Evolutionary conservation across 2,888 invertebrate species (phyloP).

Genomic region (Ptychoptera contaminata): DNA sequence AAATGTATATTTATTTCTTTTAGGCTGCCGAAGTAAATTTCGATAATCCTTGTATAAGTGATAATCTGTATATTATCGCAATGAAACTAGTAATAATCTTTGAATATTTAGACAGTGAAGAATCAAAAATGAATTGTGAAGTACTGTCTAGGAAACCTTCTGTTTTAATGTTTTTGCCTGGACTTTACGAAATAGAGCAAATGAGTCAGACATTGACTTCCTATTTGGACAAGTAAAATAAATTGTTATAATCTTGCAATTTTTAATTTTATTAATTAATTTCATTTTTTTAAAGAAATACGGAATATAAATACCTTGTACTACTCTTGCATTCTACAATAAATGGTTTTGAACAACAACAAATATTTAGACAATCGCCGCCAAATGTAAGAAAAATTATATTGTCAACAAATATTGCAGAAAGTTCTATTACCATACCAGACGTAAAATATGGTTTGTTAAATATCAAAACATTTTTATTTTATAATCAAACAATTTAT

Average conservation of each 20-base stretch:
- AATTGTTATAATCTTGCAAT: not conserved
- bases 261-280: not conserved
- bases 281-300: not conserved
- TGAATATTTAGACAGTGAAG: slow-evolving; percentile 30
- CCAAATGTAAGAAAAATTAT: slow-evolving; percentile 56
- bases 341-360: slow-evolving; percentile 58
- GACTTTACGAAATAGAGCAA: slow-evolving; percentile 69
- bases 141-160: slow-evolving; percentile 34
- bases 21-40: slow-evolving; percentile 34
- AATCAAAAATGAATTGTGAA: slow-evolving; percentile 19
- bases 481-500: not conserved
- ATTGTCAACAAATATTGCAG: slow-evolving; percentile 80
- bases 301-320: not conserved
- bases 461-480: not conserved
- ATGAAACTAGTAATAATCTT: slow-evolving; percentile 42
- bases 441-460: slow-evolving; percentile 53
- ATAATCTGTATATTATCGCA: slow-evolving; percentile 44
- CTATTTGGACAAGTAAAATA: slow-evolving; percentile 7
- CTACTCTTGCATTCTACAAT: slow-evolving; percentile 58
- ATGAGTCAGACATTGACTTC: slow-evolving; percentile 33
- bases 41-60: slow-evolving; percentile 39
- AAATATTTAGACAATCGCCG: slow-evolving; percentile 32
- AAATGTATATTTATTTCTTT: slow-evolving; percentile 11
- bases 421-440: slow-evolving; percentile 81
- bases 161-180: slow-evolving; percentile 80